A percentile compares a stretch with the other conserved stretches of the same genome.
Conservation (phyloP, 2,113 vertebrate species). For the Brachypodius melanocephalos region DNA sequence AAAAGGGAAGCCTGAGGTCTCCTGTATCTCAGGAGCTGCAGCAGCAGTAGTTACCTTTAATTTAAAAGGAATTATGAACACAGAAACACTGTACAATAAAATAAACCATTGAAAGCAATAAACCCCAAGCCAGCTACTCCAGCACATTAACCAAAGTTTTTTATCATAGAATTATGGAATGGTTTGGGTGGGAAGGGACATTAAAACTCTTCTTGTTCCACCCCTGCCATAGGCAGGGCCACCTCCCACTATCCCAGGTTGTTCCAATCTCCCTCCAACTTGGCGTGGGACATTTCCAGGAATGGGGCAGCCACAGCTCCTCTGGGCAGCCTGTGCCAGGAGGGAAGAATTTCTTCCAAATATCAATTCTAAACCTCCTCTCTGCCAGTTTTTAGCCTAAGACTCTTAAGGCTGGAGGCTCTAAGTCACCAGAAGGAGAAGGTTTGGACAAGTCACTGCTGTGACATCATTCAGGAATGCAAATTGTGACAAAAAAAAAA, state of each 20-base stretch:
- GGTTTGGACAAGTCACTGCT: not conserved
- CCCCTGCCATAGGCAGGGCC: not conserved
- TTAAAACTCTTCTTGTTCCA: rapidly evolving
- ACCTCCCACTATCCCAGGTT: rapidly evolving
- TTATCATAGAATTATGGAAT: not conserved
- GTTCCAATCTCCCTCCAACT: rapidly evolving
- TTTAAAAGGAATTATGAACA: not conserved
- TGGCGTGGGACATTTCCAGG: not conserved
- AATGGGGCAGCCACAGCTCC: not conserved
- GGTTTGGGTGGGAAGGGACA: not conserved
- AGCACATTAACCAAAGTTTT: not conserved
- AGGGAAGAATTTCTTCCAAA: not conserved
- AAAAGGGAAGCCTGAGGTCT: not conserved
- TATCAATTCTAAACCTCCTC: not conserved
- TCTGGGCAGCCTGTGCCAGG: not conserved
- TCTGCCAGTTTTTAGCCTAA: not conserved
- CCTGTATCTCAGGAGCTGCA: not conserved
- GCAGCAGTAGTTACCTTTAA: not conserved
- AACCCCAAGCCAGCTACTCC: not conserved
- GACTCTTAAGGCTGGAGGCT: not conserved
- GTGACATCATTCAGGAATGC: not conserved
- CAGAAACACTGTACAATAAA: not conserved
- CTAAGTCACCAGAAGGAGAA: not conserved
- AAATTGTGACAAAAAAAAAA: not conserved
- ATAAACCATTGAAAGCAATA: not conserved